Evolutionary conservation across 2,888 invertebrate genomes (phyloP), one percentile per base, ranked within the genome.

Genomic region (Acleris sparsana): DNA sequence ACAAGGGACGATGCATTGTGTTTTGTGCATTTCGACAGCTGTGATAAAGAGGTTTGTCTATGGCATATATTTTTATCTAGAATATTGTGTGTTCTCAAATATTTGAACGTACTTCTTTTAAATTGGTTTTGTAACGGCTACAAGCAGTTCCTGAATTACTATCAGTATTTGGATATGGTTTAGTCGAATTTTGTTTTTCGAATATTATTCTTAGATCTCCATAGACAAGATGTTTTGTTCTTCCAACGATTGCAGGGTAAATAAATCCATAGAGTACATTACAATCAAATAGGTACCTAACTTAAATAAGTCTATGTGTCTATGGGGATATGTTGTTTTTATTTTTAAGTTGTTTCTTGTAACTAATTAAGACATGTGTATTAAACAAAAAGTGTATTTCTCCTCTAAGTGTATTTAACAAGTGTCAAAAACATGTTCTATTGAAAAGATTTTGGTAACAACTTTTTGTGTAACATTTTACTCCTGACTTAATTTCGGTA

Each of bases 21-120:
- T 77, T 78, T 79, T 83, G 78, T 89, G 92, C 91, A 92, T 92
- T 92, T 92, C 80, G 79, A 83, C 85, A 91, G 85, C 92, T 92
- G 92, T 92, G 92, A 92, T 92, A 90, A 84, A 89, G 88, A 86
- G 89, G 79, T 82, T 88, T 88, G 91, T 88, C 89, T 91, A 89
- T 91, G 89, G 88, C 81, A 73, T 79, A 74, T 73, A 73, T 77
- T 72, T 70, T 76, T 75, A 71, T 78, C 78, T 80, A 76, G 76
- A 73, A 73, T 77, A 72, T 70, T 65, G 48, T 16, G 55, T 60
- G 48, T 53, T 57, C 52, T 61, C 25, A 55, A 65, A 52, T 55
- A 39, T 29, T 9, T 66, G 66, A 53, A 62, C 66, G 62, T 57
- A 66, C 62, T 39, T 46, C 33, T 9, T 53, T 58, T 33, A 39